Evolutionary conservation across 2,888 invertebrate species (phyloP).

Genomic region (Trachelus stipa): DNA sequence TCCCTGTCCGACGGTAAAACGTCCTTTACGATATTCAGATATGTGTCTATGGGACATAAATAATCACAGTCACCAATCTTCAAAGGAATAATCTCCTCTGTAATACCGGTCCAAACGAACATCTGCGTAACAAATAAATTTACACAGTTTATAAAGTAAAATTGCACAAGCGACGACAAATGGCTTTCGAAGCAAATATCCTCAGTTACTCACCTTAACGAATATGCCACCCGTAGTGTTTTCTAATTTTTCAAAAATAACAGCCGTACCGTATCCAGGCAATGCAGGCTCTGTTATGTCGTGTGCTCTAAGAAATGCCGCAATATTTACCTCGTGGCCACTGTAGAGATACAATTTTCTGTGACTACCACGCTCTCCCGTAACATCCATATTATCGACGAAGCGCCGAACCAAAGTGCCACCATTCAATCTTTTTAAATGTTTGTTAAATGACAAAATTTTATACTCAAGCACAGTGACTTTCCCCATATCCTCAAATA

Average conservation of each 20-base stretch:
- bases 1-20: constrained; percentile 29
- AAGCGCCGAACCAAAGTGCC: constrained; percentile 37
- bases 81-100: constrained; percentile 21
- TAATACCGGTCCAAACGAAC: constrained; percentile 30
- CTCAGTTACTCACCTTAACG: constrained; percentile 34
- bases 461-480: constrained; percentile 25
- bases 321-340: constrained; percentile 45
- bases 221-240: constrained; percentile 25
- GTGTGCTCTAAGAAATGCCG: constrained; percentile 32
- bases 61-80: constrained; percentile 22
- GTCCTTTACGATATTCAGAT: constrained; percentile 23
- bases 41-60: constrained; percentile 32
- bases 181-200: no score
- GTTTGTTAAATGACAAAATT: constrained; percentile 29
- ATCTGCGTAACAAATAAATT: constrained; percentile 20
- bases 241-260: constrained; percentile 42
- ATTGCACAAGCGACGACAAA: no score
- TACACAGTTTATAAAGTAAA: no score
- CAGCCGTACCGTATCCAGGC: constrained; percentile 36
- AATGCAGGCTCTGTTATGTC: constrained; percentile 28
- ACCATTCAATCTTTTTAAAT: constrained; percentile 32
- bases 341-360: constrained; percentile 48
- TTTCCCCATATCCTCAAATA: constrained; percentile 26
- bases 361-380: neutral
- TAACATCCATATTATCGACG: constrained; percentile 35